Evolutionary conservation across 2,888 invertebrate genomes (phyloP), one percentile per base, ranked within the genome.

Genomic region (Gasteruption jaculator): DNA sequence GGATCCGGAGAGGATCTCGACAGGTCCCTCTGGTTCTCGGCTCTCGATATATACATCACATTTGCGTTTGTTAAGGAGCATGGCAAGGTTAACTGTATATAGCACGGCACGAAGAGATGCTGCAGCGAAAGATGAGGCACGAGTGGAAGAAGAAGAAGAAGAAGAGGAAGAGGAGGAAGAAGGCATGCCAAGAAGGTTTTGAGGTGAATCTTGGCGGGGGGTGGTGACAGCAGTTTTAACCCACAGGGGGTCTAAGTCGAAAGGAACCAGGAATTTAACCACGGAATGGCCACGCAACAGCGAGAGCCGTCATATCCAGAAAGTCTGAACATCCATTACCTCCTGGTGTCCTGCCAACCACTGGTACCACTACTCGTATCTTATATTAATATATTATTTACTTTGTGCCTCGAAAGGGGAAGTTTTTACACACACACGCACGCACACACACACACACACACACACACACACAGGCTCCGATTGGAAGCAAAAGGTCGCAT

Each of bases 201-300:
- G 52, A 46, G 46, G 58, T 73, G 71, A 74, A 71, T 73, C 72
- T 67, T 64, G 65, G 61, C 66, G 63, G 67, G 68, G 67, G 68
- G 68, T 64, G 65, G 65, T 65, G 65, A 65, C 65, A 65, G 64
- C 63, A 61, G 57, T 58, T 53, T 49, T 60, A 56, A 64, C 61
- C 68, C 72, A 71, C 77, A 75, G 76, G 76, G 77, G 77, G 74
- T 75, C 76, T 63, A 63, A 68, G 54, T 66, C 65, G 73, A 72
- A 75, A 73, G 75, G 72, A 78, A 78, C 77, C 77, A 78, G 61
- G 65, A 68, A 67, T 68, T 68, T 64, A 67, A 68, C 60, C 65
- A 63, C 65, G 64, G n/a, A 65, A 66, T 63, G 64, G 64, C 67
- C 65, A 65, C 60, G 66, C 67, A 66, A 66, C 68, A 66, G 68